Conservation (phyloP, 30 jellyfish, hydroid and myxozoan species). For the Aurelia sp. region DNA sequence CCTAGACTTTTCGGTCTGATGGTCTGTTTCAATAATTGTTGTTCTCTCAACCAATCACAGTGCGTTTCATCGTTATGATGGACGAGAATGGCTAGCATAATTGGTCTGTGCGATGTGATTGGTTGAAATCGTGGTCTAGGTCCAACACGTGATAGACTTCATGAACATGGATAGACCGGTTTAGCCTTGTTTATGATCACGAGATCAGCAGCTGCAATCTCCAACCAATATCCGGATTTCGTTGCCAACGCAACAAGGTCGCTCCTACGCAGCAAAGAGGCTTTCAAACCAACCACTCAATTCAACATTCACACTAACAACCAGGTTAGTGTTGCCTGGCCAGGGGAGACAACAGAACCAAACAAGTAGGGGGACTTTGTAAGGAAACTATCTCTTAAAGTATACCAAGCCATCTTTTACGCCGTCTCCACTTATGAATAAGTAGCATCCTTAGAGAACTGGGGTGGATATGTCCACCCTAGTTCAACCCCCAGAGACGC, state of each 20-base stretch:
- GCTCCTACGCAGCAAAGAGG: not conserved
- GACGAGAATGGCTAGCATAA: slow-evolving; percentile 59
- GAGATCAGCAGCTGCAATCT: not conserved
- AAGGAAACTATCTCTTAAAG: too few relatives aligned
- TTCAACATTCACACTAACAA: too few relatives aligned
- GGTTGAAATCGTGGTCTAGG: slow-evolving; percentile 37
- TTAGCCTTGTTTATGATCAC: not conserved
- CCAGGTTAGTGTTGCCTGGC: too few relatives aligned
- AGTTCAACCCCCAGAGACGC: too few relatives aligned
- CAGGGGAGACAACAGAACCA: too few relatives aligned
- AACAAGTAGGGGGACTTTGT: too few relatives aligned
- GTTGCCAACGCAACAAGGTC: not conserved
- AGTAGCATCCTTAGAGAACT: too few relatives aligned
- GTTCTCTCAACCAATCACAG: slow-evolving; percentile 44
- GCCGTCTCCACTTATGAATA: too few relatives aligned
- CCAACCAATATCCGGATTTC: not conserved
- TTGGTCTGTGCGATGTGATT: slow-evolving; percentile 49
- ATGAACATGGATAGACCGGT: slow-evolving; percentile 33
- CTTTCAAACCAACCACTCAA: not conserved
- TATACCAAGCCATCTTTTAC: too few relatives aligned
- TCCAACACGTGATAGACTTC: slow-evolving; percentile 45
- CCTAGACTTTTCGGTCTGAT: slow-evolving; percentile 33
- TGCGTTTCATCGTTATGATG: not conserved
- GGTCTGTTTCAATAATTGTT: not conserved
- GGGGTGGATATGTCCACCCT: too few relatives aligned